Evolutionary conservation across 2,888 invertebrate species (phyloP).

Genomic region (Antheraea yamamai): DNA sequence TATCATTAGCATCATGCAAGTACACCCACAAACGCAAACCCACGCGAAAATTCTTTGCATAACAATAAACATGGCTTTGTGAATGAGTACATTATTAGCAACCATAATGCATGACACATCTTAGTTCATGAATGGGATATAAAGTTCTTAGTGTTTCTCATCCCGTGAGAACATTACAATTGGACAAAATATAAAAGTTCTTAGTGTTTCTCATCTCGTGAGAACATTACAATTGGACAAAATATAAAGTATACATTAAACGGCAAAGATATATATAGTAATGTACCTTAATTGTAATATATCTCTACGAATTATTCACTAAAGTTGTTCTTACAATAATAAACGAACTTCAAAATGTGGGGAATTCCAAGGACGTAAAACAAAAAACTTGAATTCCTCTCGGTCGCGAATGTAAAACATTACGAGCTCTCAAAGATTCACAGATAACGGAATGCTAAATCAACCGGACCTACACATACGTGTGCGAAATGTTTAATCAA

Average conservation of each 20-base stretch:
- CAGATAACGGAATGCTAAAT: constrained; percentile 48
- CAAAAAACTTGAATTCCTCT: constrained; percentile 31
- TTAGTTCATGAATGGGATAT: constrained; percentile 14
- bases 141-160: constrained; percentile 3
- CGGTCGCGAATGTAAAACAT: constrained; percentile 32
- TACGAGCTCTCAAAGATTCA: constrained; percentile 32
- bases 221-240: not conserved
- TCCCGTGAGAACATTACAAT: constrained; percentile 2
- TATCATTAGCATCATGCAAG: constrained; percentile 21
- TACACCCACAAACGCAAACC: constrained; percentile 9
- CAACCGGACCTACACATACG: constrained; percentile 49
- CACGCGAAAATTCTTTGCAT: constrained; percentile 21
- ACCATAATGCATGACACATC: constrained; percentile 19
- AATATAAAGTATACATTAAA: not conserved
- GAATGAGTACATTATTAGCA: constrained; percentile 23
- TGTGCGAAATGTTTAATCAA: constrained; percentile 44
- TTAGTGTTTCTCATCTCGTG: not conserved
- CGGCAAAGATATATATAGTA: not conserved
- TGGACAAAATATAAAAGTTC: not conserved
- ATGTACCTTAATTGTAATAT: constrained; percentile 25
- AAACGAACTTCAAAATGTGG: constrained; percentile 32
- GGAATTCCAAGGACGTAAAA: constrained; percentile 39
- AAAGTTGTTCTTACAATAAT: constrained; percentile 32
- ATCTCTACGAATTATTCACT: constrained; percentile 41
- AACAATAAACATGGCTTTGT: constrained; percentile 20